Base-by-base conservation (phyloP, 2,797 vertebrate genomes). In the Sebastes hubbsi region DNA sequence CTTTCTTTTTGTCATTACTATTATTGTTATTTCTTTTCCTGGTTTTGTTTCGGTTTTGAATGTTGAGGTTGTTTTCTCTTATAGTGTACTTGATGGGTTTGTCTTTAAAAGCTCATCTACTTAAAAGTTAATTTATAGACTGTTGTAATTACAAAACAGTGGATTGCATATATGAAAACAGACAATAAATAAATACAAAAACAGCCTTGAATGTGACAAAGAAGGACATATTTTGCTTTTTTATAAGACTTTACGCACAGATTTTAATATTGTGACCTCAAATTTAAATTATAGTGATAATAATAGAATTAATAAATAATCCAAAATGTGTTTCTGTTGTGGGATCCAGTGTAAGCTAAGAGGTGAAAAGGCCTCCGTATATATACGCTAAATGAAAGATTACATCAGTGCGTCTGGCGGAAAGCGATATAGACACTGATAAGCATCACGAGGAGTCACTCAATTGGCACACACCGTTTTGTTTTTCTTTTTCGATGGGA, bases 371-470 rank as follows among this genome's bases (percentile, higher is more conserved):
- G 84, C 81, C 84, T 38, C 76, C 20, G 84, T 27, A 60, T 16
- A 49, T 38, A 38, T 38, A 46, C 69, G 69, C 81, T 64, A 70
- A 81, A 88, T 82, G 70, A 83, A 32, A 88, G 91, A 90, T 93
- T 84, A 91, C 76, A 91, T 91, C 91, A 89, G 89, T 3, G 80
- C 49, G 82, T 89, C 86, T 91, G 89, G 85, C 75, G 82, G 79
- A 84, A 59, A 65, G 81, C 74, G 85, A 91, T 85, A 78, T 27
- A 88, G 84, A 86, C 77, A 2, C 82, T 77, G 91, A 92, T 92
- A 91, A 89, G 73, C 65, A 86, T 90, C 92, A 56, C 78, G 22
- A 82, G 66, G 22, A 82, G 69, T 61, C 78, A 73, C 29, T 84
- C 87, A 81, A 71, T 73, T 80, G 78, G 73, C 75, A 60, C 42